A percentile compares a stretch with the other conserved stretches of the same genome.
These are phyloP conservation scores for Clytia hemisphaerica DNA, from an alignment of 30 jellyfish, hydroid and myxozoan genomes.

Conservation along the genomic window DNA sequence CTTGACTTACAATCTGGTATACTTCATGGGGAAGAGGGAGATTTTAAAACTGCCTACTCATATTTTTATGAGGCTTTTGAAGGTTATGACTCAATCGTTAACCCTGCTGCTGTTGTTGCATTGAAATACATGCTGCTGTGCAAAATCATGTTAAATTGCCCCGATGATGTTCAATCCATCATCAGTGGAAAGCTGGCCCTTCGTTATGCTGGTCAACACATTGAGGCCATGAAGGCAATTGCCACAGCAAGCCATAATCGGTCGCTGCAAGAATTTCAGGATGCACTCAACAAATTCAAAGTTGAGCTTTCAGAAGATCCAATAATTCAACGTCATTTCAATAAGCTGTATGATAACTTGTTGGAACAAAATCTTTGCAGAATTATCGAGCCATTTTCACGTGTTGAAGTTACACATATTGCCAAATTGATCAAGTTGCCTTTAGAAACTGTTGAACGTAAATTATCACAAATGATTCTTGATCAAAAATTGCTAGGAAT, in stretches of 20 bases:
- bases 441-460: conserved; percentile 74
- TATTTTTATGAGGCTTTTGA: conserved; percentile 97
- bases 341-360: conserved; percentile 68
- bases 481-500: conserved; percentile 89
- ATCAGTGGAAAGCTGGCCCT: conserved; percentile 93
- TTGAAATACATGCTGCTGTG: conserved; percentile 87
- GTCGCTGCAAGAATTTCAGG: conserved; percentile 86
- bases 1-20: conserved; percentile 80
- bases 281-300: conserved; percentile 61
- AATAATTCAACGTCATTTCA: conserved; percentile 66
- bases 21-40: conserved; percentile 87
- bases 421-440: conserved; percentile 71
- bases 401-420: conserved; percentile 65
- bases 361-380: conserved; percentile 84
- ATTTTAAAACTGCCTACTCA: conserved; percentile 88
- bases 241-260: conserved; percentile 94
- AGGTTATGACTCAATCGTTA: conserved; percentile 92
- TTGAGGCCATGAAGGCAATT: conserved; percentile 87
- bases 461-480: conserved; percentile 83
- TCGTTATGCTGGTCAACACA: conserved; percentile 83
- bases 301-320: conserved; percentile 86
- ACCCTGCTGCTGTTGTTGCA: conserved; percentile 69
- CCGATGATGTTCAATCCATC: conserved; percentile 94
- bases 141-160: conserved; percentile 88
- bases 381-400: conserved; percentile 83